Base-by-base conservation (phyloP, 53 echinoderm and acorn worm species). In the Paracentrotus lividus region DNA sequence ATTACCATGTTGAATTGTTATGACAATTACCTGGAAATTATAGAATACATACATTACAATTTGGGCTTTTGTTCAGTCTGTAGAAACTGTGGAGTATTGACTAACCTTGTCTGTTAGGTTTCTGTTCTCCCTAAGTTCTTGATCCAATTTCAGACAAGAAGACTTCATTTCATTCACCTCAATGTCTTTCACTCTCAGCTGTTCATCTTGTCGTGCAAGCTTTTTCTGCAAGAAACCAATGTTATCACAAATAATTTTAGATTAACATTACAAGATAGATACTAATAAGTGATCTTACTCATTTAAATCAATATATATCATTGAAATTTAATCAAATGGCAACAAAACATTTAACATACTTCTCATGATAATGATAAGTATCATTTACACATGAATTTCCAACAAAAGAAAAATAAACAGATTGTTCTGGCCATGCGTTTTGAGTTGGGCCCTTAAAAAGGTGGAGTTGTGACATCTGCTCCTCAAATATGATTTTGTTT, bases 171-270 rank as follows among this genome's bases (percentile, higher is more conserved):
- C 95, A 87, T 96, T 97, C 53, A 96, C 91, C 84, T 97, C 97
- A 59, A 99, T 94, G 42, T 99, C 99, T 77, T 95, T 94, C 23
- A 97, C 81, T 15, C 96, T 95, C 32, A 97, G 72, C 91, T 99
- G 99, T 57, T 99, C 99, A 92, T 99, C 99, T 85, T 99, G 99
- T 31, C 94, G 84, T 20, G 99, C 99, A n/a, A 97, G 94, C 53
- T 93, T 96, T 87, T 97, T 97, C 99, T 99, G 75, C 8, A 40
- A 72, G 18, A 72, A 72, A 38, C 7, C 27, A 64, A 27, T 36
- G 4, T 69, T 16, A 69, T 15, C 3, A 16, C 69, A 69, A 33
- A 69, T 8, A 36, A 1, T 38, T 69, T 69, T 14, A 38, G 66
- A 9, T 66, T 7, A 66, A 66, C 38, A 16, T 38, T 69, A 36